Percentiles rank a stretch among this genome's conserved stretches.
phyloP scores from a whole-genome alignment of 2,113 vertebrate genomes.

The Microcebus jonahi region DNA sequence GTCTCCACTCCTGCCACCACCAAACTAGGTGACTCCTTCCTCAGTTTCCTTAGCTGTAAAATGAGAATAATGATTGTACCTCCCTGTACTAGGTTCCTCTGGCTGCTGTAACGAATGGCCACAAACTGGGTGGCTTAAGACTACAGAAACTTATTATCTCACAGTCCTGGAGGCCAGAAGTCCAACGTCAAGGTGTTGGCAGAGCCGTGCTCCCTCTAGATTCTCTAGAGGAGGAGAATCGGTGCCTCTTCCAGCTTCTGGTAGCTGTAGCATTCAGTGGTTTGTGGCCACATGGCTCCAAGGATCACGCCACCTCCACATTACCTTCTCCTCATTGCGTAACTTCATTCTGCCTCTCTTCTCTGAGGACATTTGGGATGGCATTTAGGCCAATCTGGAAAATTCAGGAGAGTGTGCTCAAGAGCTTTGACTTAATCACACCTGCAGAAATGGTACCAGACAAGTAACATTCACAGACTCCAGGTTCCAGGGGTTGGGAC shows the following conservation, averaged over 20 bases:
- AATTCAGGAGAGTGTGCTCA: neutral
- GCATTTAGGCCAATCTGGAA: neutral
- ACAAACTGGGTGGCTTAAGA: neutral
- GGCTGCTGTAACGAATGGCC: neutral
- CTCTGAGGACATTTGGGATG: neutral
- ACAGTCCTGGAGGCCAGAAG: neutral
- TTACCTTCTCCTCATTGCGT: neutral
- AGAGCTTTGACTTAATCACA: neutral
- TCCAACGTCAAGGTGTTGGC: neutral
- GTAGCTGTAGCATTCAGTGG: neutral
- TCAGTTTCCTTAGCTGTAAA: neutral
- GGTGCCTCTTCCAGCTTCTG: neutral
- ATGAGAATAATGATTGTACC: neutral
- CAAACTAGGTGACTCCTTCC: no score
- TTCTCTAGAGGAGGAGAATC: neutral
- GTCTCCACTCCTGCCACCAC: neutral
- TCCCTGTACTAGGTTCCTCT: neutral
- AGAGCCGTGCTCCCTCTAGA: neutral
- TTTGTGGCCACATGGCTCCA: rapidly evolving
- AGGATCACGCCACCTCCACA: rapidly evolving
- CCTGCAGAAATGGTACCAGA: neutral
- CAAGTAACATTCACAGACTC: neutral
- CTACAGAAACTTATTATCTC: neutral
- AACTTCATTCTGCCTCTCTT: neutral
- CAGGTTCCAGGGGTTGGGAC: neutral